Evolutionary conservation across 2,888 invertebrate species (phyloP), one percentile per base, ranked within the genome.

Genomic region (Gari tellinella): DNA sequence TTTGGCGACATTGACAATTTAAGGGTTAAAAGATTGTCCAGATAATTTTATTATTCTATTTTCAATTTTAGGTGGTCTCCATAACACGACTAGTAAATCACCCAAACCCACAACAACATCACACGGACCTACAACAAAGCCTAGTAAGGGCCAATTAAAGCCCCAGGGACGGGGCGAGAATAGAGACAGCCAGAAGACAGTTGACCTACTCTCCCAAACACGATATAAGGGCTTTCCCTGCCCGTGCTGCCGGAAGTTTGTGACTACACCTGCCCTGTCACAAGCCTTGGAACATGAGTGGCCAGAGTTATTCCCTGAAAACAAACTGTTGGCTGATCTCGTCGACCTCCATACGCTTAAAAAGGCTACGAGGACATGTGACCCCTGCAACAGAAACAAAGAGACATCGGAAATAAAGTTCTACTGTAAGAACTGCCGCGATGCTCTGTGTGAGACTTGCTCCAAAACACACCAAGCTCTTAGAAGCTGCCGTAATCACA

Each of bases 371-470:
- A 68, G 74, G 41, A 60, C 63, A 7, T 84, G 83, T 41, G 83
- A 82, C 23, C 83, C 83, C 0, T 84, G 83, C 51, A 70, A 60
- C 14, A 67, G 80, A 23, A 84, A 81, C 53, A 77, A 79, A 17
- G 63, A 73, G 2, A 51, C 63, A 14, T 66, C 82, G 0, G 57
- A 48, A 0, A 75, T 84, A 0, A 51, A 65, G 25, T 81, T 81
- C 0, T 84, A 80, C 67, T 84, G 83, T 45, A 84, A 82, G 51
- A 79, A 69, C 37, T 84, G 83, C 55, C 69, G 80, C 14, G 81
- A 84, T 48, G 83, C 82, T 0, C 49, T 84, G 21, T 84, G 83
- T 62, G 77, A 75, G 52, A 70, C 62, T 14, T 84, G 83, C 25
- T 56, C 77, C 10, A 81, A 79, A 49, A 82, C 82, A 1, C 83